A percentile compares a stretch with the other conserved stretches of the same genome.
phyloP scores from a whole-genome alignment of 2,888 invertebrate species.

The Stenoptilia bipunctidactyla region DNA sequence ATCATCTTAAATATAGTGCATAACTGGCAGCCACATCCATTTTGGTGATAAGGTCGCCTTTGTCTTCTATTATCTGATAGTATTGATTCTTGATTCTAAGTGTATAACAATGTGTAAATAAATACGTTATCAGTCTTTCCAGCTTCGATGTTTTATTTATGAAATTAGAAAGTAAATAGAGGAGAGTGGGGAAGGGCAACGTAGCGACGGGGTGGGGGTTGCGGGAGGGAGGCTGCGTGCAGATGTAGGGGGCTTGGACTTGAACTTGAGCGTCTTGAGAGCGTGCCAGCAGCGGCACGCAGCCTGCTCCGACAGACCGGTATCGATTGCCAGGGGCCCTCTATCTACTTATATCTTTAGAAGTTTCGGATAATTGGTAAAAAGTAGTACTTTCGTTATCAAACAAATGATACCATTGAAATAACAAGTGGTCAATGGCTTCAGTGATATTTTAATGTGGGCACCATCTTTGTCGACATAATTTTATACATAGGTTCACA shows the following conservation, averaged over 20 bases:
- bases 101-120: too few relatives aligned
- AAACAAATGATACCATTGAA: background rate
- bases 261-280: conserved; percentile 28
- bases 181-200: conserved; percentile 12
- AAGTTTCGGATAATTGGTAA: background rate
- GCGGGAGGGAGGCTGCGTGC: conserved; percentile 2
- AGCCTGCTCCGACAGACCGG: background rate
- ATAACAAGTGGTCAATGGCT: background rate
- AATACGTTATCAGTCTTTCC: too few relatives aligned
- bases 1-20: too few relatives aligned
- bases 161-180: background rate
- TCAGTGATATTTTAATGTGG: too few relatives aligned
- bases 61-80: too few relatives aligned
- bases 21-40: too few relatives aligned
- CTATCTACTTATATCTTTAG: background rate
- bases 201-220: conserved; percentile 6
- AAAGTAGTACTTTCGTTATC: too few relatives aligned
- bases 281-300: conserved; percentile 16
- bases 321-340: background rate
- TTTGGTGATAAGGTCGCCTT: too few relatives aligned
- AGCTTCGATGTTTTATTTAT: too few relatives aligned
- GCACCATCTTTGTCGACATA: too few relatives aligned
- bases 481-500: too few relatives aligned
- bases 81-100: too few relatives aligned
- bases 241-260: conserved; percentile 21